A percentile compares a stretch with the other conserved stretches of the same genome.
Evolutionary conservation across 2,888 invertebrate genomes (phyloP).

Genomic region (Drosophila merina): DNA sequence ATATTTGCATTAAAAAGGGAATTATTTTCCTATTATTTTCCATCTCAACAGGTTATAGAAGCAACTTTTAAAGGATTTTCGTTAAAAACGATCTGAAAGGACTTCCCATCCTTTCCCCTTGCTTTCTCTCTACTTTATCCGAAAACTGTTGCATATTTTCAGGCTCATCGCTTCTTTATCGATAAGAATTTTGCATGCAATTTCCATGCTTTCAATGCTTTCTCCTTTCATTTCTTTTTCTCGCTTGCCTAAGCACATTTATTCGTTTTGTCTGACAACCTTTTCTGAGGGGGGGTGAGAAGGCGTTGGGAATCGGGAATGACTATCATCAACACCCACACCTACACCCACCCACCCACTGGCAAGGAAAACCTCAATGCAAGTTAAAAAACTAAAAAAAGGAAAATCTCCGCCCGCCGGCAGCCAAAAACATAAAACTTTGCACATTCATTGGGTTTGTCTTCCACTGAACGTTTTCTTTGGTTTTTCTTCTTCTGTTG

Average conservation of each 20-base stretch:
- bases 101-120: background rate
- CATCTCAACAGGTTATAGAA: too few species aligned
- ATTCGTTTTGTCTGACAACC: slow-evolving; percentile 70
- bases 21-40: too few species aligned
- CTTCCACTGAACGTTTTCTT: slow-evolving; percentile 27
- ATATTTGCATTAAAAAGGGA: too few species aligned
- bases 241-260: slow-evolving; percentile 79
- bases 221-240: slow-evolving; percentile 25
- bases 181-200: slow-evolving; percentile 48
- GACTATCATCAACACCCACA: slow-evolving; percentile 51
- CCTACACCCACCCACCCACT: slow-evolving; percentile 5
- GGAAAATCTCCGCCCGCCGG: slow-evolving; percentile 70
- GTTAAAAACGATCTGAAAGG: background rate
- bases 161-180: slow-evolving; percentile 53
- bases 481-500: slow-evolving; percentile 41
- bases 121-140: background rate
- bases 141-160: slow-evolving; percentile 68
- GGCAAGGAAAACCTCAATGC: slow-evolving; percentile 38
- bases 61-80: too few species aligned
- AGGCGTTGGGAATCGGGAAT: slow-evolving; percentile 17
- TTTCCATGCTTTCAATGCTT: slow-evolving; percentile 11
- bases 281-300: slow-evolving; percentile 8
- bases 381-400: slow-evolving; percentile 39
- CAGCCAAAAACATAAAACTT: slow-evolving; percentile 78
- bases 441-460: slow-evolving; percentile 70